Evolutionary conservation across 2,888 invertebrate genomes (phyloP), one percentile per base, ranked within the genome.

Genomic region (Parelbella ahira): DNA sequence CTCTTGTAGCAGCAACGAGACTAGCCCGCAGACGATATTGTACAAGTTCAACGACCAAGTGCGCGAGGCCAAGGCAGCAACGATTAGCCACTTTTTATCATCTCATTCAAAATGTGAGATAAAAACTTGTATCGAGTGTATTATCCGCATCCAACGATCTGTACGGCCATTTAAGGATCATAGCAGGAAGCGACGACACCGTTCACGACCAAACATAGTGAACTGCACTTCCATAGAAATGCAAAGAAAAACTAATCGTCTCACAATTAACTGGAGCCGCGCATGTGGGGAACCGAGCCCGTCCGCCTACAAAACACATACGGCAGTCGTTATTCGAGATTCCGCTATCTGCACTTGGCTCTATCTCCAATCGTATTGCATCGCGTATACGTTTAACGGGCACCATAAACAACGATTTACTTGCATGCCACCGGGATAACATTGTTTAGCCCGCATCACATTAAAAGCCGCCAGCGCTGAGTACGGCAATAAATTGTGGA

Each of bases 161-260:
- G 65, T 57, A 59, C 57, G 53, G 37, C 75, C 73, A 57, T 75
- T 73, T 80, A 79, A 68, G 80, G 78, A 70, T 58, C 57, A 65
- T 56, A 71, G 64, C 69, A 83, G 82, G 83, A 83, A 82, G 73
- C 62, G 41, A 45, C 45, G 38, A 45, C 56, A 70, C 76, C 67
- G 72, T 75, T 64, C n/a, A n/a, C n/a, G 55, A 54, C 56, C 58
- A 60, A 41, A 41, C 13, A 9, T 57, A 47, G 54, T 61, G 54
- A 55, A 51, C 51, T 41, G 47, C 41, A 54, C 53, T 50, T 45
- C 47, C 52, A 52, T 54, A 60, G 65, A 60, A 65, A 68, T 61
- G 62, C 28, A 47, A 49, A 56, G 53, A 69, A 82, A 80, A 75
- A 67, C 48, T 58, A 63, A 66, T 62, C 59, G 61, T 48, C 54